Conservation (phyloP, 2,113 vertebrate species). For the Stigmatopora argus region DNA sequence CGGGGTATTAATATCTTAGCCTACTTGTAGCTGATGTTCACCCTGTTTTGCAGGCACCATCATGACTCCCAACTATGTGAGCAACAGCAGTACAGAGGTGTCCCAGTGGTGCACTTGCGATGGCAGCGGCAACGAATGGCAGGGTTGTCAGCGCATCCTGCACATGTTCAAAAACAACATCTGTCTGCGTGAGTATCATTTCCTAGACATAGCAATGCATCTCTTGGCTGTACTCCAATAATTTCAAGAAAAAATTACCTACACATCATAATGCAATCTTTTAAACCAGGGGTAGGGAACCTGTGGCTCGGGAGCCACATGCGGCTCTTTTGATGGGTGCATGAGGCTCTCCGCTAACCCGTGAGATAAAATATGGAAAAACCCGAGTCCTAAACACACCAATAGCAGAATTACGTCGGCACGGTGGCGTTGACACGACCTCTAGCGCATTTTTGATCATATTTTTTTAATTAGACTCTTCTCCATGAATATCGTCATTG, state of each 20-base stretch:
- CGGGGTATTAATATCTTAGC: constrained; percentile 17
- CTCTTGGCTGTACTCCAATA: neutral
- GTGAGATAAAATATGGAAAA: too few relatives aligned
- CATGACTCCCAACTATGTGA: constrained; percentile 95
- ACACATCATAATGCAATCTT: too few relatives aligned
- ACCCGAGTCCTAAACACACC: too few relatives aligned
- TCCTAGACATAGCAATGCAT: neutral
- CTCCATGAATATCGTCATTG: too few relatives aligned
- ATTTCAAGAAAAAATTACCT: neutral
- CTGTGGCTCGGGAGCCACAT: too few relatives aligned
- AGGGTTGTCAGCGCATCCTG: constrained; percentile 82
- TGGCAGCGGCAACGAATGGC: constrained; percentile 87
- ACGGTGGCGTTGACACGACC: too few relatives aligned
- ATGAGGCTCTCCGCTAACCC: too few relatives aligned
- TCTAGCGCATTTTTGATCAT: too few relatives aligned
- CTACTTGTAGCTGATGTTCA: neutral
- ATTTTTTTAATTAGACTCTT: too few relatives aligned
- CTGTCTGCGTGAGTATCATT: constrained; percentile 83
- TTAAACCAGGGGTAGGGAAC: too few relatives aligned
- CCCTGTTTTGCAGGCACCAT: constrained; percentile 75
- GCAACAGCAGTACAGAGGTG: constrained; percentile 81
- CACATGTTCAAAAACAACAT: constrained; percentile 81
- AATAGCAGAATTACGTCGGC: too few relatives aligned
- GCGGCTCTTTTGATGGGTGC: too few relatives aligned
- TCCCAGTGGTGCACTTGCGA: constrained; percentile 91